Evolutionary conservation across 1,140 invertebrate species (phyloP), one percentile per base, ranked within the genome.

Genomic region (Antheraea mylitta): DNA sequence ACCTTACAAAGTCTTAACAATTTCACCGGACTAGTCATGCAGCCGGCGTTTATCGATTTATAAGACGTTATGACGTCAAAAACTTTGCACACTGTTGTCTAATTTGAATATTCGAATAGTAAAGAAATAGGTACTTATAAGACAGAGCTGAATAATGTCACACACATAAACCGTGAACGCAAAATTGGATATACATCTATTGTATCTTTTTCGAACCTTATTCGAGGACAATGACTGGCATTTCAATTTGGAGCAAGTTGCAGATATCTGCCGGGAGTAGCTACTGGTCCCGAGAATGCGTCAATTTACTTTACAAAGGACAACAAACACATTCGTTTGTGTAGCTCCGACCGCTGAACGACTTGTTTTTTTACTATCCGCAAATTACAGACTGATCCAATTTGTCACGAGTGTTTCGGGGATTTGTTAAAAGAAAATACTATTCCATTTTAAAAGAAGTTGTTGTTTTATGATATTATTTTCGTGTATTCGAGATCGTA

Each of bases 221-320:
- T 65, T 53, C n/a, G 64, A 60, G 18, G 62, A 76, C 72, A 80
- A 75, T 83, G 83, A 82, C 80, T 81, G 81, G 78, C 81, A 78
- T 85, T 85, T 79, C 83, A 83, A 85, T 85, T 82, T 71, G 71
- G 71, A 66, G 48, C 30, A 67, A 69, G 73, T 74, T 72, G 72
- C 38, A 53, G 36, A 13, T 37, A 22, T 53, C 45, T 53, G 53
- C 30, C n/a, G 18, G 38, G 36, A 53, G 45, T 53, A 53, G 45
- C 45, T 53, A 53, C 11, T 53, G 45, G 45, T 53, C 61, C 59
- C 30, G 66, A 53, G 68, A 73, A 76, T 76, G 70, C 67, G 71
- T 78, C 73, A 73, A 76, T 78, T 78, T 70, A 72, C 58, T 45
- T 69, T 60, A 63, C 66, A 19, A 53, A 68, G 37, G 58, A 11